Evolutionary conservation across 2,113 vertebrate genomes (phyloP), one percentile per base, ranked within the genome.

Genomic region (Xiphophorus hellerii): DNA sequence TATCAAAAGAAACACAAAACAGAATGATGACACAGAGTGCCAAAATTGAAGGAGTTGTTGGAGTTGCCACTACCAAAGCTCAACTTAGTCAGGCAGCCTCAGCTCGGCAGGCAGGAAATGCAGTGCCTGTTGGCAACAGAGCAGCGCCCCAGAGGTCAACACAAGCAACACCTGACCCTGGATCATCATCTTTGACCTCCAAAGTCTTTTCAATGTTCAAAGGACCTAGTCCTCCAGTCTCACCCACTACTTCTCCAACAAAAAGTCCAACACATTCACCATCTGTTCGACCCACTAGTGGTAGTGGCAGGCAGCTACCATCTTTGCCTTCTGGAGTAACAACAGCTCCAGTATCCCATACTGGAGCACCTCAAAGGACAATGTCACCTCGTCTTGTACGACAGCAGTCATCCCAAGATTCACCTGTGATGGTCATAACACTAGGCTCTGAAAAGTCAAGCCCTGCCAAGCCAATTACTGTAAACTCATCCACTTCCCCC

Each of bases 391-490:
- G 92, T 60, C 94, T 97, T 68, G 72, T 94, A 27, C 94, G 98
- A 86, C 98, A 98, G 79, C 94, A 96, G 82, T 95, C 97, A 42
- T 96, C 97, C 0, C 96, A 96, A 90, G 97, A 98, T 67, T 89
- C 95, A 31, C 95, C 97, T 11, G 93, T 96, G 62, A 96, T 97
- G 94, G 93, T 97, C 66, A 97, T 97, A 92, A 97, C 98, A 0
- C 90, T 97, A 69, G 95, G 93, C 0, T 96, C 98, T 0, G 95
- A 96, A 5, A 94, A 95, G 0, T 94, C 95, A 68, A 96, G 95
- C 93, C 95, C 96, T 83, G 90, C 95, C 71, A 97, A 95, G 82
- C 95, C 95, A 35, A 77, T 94, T 12, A 96, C 96, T 70, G 95
- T 96, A 9, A 95, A 95, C 84, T 95, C 96, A 27, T 95, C 94